These are phyloP conservation scores for Lasioglossum malachurum DNA, from an alignment of 2,888 invertebrate species.

Conservation along the genomic window DNA sequence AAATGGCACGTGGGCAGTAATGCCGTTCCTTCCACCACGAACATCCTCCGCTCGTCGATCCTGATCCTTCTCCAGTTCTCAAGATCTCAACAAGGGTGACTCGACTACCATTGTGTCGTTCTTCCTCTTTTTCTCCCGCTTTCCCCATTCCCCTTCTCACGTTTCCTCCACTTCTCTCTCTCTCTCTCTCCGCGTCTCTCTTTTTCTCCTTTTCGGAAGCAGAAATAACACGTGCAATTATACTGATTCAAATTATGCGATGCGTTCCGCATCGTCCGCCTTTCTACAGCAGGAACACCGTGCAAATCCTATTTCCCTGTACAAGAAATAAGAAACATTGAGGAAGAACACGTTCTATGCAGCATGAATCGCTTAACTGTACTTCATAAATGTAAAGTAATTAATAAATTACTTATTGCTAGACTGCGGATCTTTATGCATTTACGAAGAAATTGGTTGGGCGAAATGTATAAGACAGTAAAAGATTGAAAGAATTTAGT, in stretches of 20 bases:
- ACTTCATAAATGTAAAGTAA: too few species aligned
- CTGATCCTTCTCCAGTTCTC: conserved; percentile 29
- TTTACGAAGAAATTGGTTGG: too few species aligned
- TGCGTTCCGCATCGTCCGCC: neutral
- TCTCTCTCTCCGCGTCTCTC: neutral
- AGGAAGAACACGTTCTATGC: too few species aligned
- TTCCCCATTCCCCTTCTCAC: neutral
- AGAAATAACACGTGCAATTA: neutral
- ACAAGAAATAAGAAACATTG: neutral
- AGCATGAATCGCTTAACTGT: too few species aligned
- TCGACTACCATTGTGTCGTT: neutral
- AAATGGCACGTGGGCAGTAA: conserved; percentile 84
- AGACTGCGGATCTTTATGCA: too few species aligned
- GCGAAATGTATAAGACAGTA: too few species aligned
- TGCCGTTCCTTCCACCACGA: conserved; percentile 63
- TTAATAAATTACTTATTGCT: too few species aligned
- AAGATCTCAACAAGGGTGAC: conserved; percentile 34
- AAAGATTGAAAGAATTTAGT: too few species aligned
- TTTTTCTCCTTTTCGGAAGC: neutral
- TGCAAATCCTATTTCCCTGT: neutral
- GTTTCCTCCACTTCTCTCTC: neutral
- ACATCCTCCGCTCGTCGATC: conserved; percentile 34
- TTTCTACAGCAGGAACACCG: neutral
- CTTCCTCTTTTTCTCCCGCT: neutral
- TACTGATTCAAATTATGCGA: neutral